Conservation (phyloP, 1,140 invertebrate genomes). For the Drosophila melanogaster region DNA sequence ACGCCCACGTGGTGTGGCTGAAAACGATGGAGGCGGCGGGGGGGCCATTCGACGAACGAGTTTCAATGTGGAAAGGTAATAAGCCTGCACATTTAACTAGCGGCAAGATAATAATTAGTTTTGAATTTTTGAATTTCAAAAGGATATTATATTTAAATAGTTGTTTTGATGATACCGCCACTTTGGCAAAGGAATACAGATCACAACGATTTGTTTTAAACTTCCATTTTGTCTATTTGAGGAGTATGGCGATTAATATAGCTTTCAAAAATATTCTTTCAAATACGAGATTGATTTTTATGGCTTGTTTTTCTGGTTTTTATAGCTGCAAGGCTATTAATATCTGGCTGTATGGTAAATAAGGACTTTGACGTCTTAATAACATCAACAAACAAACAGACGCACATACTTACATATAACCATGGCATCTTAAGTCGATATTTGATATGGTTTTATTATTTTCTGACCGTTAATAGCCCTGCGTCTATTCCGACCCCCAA, state of each 20-base stretch:
- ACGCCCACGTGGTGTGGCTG: neutral
- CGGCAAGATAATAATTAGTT: too few species aligned
- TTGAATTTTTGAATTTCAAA: neutral
- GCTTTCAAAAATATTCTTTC: too few species aligned
- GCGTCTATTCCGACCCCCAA: neutral
- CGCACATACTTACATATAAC: neutral
- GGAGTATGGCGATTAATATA: too few species aligned
- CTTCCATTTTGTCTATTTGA: too few species aligned
- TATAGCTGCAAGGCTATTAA: neutral
- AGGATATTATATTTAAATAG: too few species aligned
- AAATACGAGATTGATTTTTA: neutral
- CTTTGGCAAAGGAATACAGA: too few species aligned
- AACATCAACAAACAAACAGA: neutral
- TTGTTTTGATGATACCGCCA: too few species aligned
- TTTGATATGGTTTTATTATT: constrained; percentile 32
- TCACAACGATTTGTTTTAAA: neutral
- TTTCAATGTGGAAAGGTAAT: constrained; percentile 7
- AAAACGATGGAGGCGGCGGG: neutral
- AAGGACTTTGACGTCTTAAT: constrained; percentile 6
- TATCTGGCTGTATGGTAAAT: constrained; percentile 1
- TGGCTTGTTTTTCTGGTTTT: constrained; percentile 4
- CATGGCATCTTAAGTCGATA: constrained; percentile 7
- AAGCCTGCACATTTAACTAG: neutral
- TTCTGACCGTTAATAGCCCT: constrained; percentile 12
- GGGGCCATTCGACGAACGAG: neutral